Evolutionary conservation across 2,888 invertebrate species (phyloP).

Genomic region (Acheta domesticus): DNA sequence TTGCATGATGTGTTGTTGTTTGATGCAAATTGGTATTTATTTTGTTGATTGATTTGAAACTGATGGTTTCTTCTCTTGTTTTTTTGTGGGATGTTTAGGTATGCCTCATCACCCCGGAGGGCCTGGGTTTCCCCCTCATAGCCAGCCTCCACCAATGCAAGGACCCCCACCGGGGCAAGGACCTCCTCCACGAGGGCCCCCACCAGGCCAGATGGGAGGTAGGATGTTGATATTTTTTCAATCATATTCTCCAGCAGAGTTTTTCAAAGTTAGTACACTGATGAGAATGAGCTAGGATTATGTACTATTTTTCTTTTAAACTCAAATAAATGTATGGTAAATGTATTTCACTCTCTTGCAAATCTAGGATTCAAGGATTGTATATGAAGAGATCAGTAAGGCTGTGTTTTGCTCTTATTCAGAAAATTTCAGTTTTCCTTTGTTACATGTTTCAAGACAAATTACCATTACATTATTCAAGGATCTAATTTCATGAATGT

Average conservation of each 20-base stretch:
- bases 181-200: slow-evolving; percentile 60
- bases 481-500: no score
- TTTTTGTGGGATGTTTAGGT: slow-evolving; percentile 29
- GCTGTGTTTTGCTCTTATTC: no score
- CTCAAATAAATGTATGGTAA: no score
- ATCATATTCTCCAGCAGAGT: not conserved
- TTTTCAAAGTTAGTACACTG: no score
- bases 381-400: no score
- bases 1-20: not conserved
- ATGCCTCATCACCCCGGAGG: slow-evolving; percentile 49
- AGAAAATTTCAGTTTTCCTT: no score
- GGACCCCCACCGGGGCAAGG: slow-evolving; percentile 69
- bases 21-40: not conserved
- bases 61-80: slow-evolving; percentile 10
- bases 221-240: slow-evolving; percentile 32
- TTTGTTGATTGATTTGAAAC: not conserved
- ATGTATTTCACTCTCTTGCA: no score
- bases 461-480: no score
- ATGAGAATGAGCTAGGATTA: no score
- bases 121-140: slow-evolving; percentile 54
- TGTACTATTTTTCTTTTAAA: no score
- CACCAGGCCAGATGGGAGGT: slow-evolving; percentile 49
- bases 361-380: no score
- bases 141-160: slow-evolving; percentile 53
- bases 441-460: no score